A percentile compares a stretch with the other conserved stretches of the same genome.
phyloP scores from a whole-genome alignment of 2,888 invertebrate genomes.

The Carpatolechia fugitivella region DNA sequence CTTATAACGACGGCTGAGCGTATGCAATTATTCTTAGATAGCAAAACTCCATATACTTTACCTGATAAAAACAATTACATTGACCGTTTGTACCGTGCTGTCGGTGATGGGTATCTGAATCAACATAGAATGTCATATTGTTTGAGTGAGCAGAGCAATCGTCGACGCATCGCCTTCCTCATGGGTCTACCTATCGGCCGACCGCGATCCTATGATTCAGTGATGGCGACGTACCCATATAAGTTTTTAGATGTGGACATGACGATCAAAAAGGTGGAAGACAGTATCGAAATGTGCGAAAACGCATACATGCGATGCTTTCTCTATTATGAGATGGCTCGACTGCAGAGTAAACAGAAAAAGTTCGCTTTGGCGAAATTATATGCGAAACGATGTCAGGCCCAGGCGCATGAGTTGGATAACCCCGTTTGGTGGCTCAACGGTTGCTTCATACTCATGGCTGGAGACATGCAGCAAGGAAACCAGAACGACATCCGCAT shows the following conservation, averaged over 20 bases:
- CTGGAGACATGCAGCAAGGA: constrained; percentile 72
- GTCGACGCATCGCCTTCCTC: constrained; percentile 67
- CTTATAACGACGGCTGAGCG: constrained; percentile 64
- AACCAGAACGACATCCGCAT: constrained; percentile 68
- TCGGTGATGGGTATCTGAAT: constrained; percentile 64
- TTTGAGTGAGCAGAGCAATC: constrained; percentile 66
- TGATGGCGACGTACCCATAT: constrained; percentile 67
- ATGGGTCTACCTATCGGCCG: constrained; percentile 67
- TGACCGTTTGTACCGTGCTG: constrained; percentile 62
- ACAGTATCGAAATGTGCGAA: constrained; percentile 67
- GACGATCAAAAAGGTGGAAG: constrained; percentile 54
- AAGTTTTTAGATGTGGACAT: constrained; percentile 64
- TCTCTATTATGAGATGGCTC: constrained; percentile 67
- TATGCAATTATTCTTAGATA: constrained; percentile 68
- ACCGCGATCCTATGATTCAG: constrained; percentile 69
- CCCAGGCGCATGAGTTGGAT: constrained; percentile 58
- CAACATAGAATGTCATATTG: constrained; percentile 67
- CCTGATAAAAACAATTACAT: constrained; percentile 65
- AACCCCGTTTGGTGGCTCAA: constrained; percentile 69
- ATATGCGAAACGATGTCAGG: constrained; percentile 68
- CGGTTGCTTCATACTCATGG: constrained; percentile 65
- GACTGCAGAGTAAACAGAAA: constrained; percentile 60
- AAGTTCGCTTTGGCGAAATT: constrained; percentile 69
- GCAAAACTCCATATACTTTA: constrained; percentile 59
- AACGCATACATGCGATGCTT: constrained; percentile 70